Base-by-base conservation (phyloP, 2,888 invertebrate species). In the Harmothoe impar region DNA sequence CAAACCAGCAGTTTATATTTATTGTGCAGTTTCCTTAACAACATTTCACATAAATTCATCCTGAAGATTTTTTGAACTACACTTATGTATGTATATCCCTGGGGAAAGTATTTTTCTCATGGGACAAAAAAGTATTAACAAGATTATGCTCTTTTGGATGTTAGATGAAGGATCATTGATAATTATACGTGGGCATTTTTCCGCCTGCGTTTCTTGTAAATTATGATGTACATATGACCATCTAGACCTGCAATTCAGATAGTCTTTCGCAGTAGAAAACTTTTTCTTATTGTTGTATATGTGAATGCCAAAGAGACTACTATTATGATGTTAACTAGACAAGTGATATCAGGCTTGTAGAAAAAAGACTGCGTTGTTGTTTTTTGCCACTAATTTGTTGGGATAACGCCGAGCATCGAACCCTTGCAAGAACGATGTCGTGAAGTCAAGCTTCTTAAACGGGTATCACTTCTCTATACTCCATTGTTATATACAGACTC, bases 231-330 rank as follows among this genome's bases (percentile, higher is more conserved):
- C n/a, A 43, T 77, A 31, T 77, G 77, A 25, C 31, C 35, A 43
- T 23, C 15, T 43, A 81, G 81, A 81, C 81, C 81, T 81, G 81
- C 81, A 81, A 35, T 43, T 81, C 81, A 25, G 25, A 35, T 86
- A 86, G 86, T 56, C 86, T 86, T 86, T 86, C 86, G 86, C 86
- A 29, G 56, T 86, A 86, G 52, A 29, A n/a, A 33, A 81, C 43
- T 17, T 81, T 81, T 81, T 81, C 81, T 81, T 81, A 81, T 81
- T 54, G 56, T 54, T 86, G 56, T 86, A 86, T 54, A 52, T 86
- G 86, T 86, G 86, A 52, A 86, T 54, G 54, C 86, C 86, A 86
- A 86, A 54, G 86, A 86, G 52, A 54, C 56, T 31, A 43, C 43
- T 43, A 43, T 43, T 43, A 72, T 72, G 81, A 81, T 43, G 81